A percentile compares a stretch with the other conserved stretches of the same genome.
These are phyloP conservation scores for Apamea crenata DNA, from an alignment of 2,888 invertebrate genomes.

Conservation along the genomic window DNA sequence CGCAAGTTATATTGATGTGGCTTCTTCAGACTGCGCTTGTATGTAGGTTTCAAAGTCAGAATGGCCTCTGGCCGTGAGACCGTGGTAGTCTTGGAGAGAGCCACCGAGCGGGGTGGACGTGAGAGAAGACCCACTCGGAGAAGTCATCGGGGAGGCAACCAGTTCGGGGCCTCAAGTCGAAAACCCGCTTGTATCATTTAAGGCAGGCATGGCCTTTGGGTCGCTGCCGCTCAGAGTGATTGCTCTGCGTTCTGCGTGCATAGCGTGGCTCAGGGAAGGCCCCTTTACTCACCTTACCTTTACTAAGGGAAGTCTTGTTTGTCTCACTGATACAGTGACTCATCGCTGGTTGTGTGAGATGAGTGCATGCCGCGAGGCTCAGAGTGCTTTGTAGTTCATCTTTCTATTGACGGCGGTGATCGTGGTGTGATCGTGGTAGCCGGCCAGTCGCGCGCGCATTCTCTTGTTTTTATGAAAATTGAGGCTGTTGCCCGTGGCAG, in stretches of 20 bases:
- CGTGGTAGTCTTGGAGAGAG: neutral
- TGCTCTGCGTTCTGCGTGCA: neutral
- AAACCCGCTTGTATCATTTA: neutral
- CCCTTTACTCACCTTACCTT: neutral
- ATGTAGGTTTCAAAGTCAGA: neutral
- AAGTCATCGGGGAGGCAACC: neutral
- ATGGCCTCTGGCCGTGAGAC: neutral
- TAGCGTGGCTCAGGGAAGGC: neutral
- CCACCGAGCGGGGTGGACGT: neutral
- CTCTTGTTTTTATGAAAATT: neutral
- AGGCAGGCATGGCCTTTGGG: neutral
- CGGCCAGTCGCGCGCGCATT: neutral
- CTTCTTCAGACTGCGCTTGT: neutral
- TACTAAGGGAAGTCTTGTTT: neutral
- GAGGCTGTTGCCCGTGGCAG: neutral
- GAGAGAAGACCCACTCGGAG: neutral
- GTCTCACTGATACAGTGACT: neutral
- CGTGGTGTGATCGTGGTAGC: too few relatives aligned
- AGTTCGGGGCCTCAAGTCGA: neutral
- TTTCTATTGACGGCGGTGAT: neutral
- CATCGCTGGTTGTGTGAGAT: neutral
- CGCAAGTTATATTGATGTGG: neutral
- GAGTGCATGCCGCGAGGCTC: neutral
- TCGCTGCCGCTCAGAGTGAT: too few relatives aligned
- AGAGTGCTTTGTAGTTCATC: neutral